Conservation (phyloP, 2,113 vertebrate species). For the Bubo scandiacus region DNA sequence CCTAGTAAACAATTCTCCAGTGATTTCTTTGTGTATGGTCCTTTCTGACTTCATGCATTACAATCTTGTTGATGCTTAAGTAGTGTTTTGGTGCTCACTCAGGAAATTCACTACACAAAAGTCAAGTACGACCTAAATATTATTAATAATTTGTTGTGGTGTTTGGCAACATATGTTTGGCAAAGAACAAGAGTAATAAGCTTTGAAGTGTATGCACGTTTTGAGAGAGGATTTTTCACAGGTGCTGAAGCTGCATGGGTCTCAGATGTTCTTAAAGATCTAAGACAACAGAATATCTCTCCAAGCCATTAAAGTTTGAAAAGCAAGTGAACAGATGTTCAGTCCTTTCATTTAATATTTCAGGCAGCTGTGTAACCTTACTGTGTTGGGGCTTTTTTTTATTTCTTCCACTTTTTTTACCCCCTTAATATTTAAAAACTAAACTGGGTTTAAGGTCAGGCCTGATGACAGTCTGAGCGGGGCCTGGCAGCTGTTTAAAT, state of each 20-base stretch:
- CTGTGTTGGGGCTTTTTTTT: slow-evolving; percentile 1
- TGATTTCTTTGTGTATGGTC: background rate
- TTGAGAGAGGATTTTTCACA: slow-evolving; percentile 69
- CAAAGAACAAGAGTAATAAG: slow-evolving; percentile 44
- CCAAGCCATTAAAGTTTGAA: slow-evolving; percentile 79
- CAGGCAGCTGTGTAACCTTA: slow-evolving; percentile 76
- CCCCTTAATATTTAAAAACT: slow-evolving; percentile 73
- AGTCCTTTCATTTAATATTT: slow-evolving; percentile 79
- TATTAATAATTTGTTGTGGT: slow-evolving; percentile 67
- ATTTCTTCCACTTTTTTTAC: background rate
- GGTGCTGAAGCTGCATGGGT: slow-evolving; percentile 67
- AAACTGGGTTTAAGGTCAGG: slow-evolving; percentile 77
- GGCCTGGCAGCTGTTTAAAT: slow-evolving; percentile 79
- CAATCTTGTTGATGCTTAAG: background rate
- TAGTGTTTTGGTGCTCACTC: background rate
- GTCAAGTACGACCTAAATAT: slow-evolving; percentile 49
- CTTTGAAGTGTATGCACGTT: slow-evolving; percentile 70
- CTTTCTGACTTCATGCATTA: background rate
- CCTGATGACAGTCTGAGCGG: slow-evolving; percentile 61
- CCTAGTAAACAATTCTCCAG: background rate
- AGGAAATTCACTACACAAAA: slow-evolving; percentile 12
- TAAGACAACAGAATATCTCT: slow-evolving; percentile 80
- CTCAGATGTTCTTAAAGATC: slow-evolving; percentile 82
- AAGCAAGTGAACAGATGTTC: slow-evolving; percentile 79
- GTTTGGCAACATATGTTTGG: slow-evolving; percentile 69